Base-by-base conservation (phyloP, 2,888 invertebrate genomes). In the Antheraea assamensis region DNA sequence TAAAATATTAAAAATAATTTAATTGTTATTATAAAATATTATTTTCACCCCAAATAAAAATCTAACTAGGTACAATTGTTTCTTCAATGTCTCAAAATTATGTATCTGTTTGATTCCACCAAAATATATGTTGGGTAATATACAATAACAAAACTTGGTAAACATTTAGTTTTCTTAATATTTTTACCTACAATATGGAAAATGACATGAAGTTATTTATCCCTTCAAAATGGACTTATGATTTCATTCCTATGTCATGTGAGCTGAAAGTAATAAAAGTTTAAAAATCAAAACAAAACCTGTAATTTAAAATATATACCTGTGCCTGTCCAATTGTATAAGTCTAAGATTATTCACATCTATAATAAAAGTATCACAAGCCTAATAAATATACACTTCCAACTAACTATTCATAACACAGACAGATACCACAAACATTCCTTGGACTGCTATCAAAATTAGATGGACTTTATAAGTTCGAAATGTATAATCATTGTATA, bases 221-320 rank as follows among this genome's bases (percentile, higher is more conserved):
- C n/a, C 68, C n/a, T 68, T 66, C n/a, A 68, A 35, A 31, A 66
- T 21, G 35, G 27, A 68, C 8, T 31, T 35, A 68, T 68, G 5
- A 68, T 35, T 21, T 35, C 10, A 35, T 68, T 21, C 35, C 35
- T 35, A 35, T n/a, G n/a, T 35, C n/a, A 35, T 35, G 68, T 68
- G 13, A 68, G 1, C 15, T 68, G 19, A n/a, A 68, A 21, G 64
- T 30, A 30, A 4, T 8, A 66, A 30, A 66, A 66, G n/a, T n/a
- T 68, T n/a, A 35, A 78, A 82, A 82, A 8, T 64, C 21, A 66
- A 66, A 35, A 35, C n/a, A 21, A 19, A 66, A 66, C 35, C 35
- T 66, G 31, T 35, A 30, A 66, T 21, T 68, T 13, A n/a, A 68
- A 68, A 68, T 21, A 68, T 15, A 64, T 17, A 30, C 27, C 17